Evolutionary conservation across 30 jellyfish, hydroid and myxozoan genomes (phyloP).

Genomic region (Chironex yamaguchii): DNA sequence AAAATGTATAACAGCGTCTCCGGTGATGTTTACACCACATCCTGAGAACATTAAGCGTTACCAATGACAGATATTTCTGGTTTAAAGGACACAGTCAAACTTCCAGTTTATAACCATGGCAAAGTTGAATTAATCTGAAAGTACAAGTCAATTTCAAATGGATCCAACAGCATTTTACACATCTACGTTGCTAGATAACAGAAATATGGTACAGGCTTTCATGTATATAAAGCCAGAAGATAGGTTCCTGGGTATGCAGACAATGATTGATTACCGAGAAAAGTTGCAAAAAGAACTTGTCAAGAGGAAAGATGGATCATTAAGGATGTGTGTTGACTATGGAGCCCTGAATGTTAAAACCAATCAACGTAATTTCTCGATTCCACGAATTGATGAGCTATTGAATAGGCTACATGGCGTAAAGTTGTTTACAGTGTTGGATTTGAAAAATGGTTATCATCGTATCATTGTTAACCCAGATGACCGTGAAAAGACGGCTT

Average conservation of each 20-base stretch:
- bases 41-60: not conserved
- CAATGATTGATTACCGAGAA: no score
- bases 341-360: not conserved
- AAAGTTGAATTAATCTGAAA: no score
- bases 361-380: not conserved
- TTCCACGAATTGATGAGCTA: not conserved
- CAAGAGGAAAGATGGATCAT: not conserved
- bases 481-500: not conserved
- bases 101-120: not conserved
- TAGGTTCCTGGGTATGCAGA: no score
- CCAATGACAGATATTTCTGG: not conserved
- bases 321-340: constrained; percentile 2
- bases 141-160: no score
- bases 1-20: not conserved
- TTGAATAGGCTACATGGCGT: not conserved
- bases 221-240: no score
- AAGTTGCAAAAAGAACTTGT: no score
- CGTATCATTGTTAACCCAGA: not conserved
- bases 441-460: not conserved
- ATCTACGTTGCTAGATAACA: no score
- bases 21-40: not conserved
- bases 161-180: no score
- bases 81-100: not conserved
- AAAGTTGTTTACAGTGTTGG: not conserved
- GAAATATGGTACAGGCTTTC: no score